Base-by-base conservation (phyloP, 2,888 invertebrate genomes). In the Agrotis ipsilon region DNA sequence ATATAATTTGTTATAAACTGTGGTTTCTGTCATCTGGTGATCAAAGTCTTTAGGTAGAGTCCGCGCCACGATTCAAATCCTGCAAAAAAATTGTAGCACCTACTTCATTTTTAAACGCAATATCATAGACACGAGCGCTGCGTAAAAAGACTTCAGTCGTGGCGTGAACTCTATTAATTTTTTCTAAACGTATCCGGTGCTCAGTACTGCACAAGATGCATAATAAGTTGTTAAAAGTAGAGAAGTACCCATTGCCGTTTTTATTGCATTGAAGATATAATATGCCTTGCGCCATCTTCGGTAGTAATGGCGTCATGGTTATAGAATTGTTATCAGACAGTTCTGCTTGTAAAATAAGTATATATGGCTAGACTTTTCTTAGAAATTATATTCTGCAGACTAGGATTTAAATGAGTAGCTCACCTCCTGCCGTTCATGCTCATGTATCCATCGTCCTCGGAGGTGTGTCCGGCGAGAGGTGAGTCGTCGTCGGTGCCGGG, bases 371-470 rank as follows among this genome's bases (percentile, higher is more conserved):
- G 1, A 18, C 18, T 16, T 27, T 54, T 61, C 27, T 61, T 27
- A 16, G 27, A 61, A 61, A 19, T 18, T 11, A 32, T 18, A 18
- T 19, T 52, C 2, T 52, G 16, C 54, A 27, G 45, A n/a, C 27
- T 7, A 6, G 3, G 14, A 14, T 0, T 18, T 14, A 5, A n/a
- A 59, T 49, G n/a, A n/a, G 27, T 55, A 55, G 6, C 78, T 72
- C 83, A 97, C 97, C 97, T 97, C 92, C 98, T 97, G 86, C 98
- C 98, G 97, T 98, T 98, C 97, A 98, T 98, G 96, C 98, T 98
- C 98, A 98, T 98, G 96, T 98, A 98, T 93, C 98, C 98, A 97
- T 98, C 98, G 97, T 98, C 98, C 93, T 98, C 98, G 70, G 98
- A 98, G 92, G 98, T 98, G 93, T 98, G 98, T 86, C 98, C 98